Percentiles rank a stretch among this genome's conserved stretches.
Conservation (phyloP, 2,888 invertebrate species). For the Uloborus plumipes region DNA sequence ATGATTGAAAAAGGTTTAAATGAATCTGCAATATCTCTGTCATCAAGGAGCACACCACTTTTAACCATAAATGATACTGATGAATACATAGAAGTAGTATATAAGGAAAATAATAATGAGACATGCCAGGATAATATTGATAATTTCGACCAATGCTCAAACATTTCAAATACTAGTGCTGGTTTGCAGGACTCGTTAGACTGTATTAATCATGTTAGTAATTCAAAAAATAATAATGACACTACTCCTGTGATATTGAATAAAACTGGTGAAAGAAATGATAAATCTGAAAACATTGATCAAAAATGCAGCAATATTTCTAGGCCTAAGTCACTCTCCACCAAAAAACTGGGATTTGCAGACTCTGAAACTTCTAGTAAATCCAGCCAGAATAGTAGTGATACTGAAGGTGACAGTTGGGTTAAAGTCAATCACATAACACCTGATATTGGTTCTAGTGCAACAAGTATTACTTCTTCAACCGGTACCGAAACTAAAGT, state of each 20-base stretch:
- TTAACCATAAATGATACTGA: constrained; percentile 44
- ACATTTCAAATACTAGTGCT: constrained; percentile 1
- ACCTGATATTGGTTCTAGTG: constrained; percentile 60
- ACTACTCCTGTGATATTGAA: constrained; percentile 24
- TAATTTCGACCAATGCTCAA: constrained; percentile 5
- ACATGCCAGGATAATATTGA: constrained; percentile 7
- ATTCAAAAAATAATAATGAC: constrained; percentile 15
- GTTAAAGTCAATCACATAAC: constrained; percentile 57
- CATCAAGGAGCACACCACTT: constrained; percentile 69
- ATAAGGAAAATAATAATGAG: constrained; percentile 54
- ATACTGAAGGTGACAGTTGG: constrained; percentile 61
- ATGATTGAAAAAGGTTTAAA: constrained; percentile 87
- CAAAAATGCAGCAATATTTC: constrained; percentile 28
- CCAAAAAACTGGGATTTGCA: constrained; percentile 38
- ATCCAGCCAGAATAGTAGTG: constrained; percentile 55
- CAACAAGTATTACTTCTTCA: constrained; percentile 54
- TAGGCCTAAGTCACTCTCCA: constrained; percentile 38
- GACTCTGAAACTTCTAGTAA: constrained; percentile 49
- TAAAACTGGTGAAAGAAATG: constrained; percentile 18
- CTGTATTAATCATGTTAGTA: constrained; percentile 1
- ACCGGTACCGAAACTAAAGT: constrained; percentile 45
- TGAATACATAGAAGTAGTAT: constrained; percentile 58
- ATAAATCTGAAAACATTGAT: constrained; percentile 26
- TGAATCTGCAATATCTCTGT: constrained; percentile 86
- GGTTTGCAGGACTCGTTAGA: not conserved